Evolutionary conservation across 2,113 vertebrate species (phyloP), one percentile per base, ranked within the genome.

Genomic region (Eubucco bourcierii): DNA sequence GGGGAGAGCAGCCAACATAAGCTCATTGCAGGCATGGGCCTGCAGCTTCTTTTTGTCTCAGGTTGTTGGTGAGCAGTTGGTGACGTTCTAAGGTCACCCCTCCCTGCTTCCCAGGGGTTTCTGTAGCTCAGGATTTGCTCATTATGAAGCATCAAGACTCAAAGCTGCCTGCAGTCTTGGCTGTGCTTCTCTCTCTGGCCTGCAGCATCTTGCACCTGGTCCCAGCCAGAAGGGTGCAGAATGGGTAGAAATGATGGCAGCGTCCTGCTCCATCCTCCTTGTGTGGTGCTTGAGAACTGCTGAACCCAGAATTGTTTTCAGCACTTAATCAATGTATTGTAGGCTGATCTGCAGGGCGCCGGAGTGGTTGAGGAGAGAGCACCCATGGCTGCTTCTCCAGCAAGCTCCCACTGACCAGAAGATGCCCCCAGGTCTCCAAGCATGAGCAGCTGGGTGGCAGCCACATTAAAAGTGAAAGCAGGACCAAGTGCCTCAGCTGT

Each of bases 381-480:
- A 82, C 75, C 10, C 6, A 12, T 2, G 15, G 34, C n/a, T 6
- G 15, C 53, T 80, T 52, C 34, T 41, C 8, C 41, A 28, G 50
- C 6, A 56, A 46, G 47, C 46, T 55, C 27, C 29, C 24, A 9
- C 53, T 37, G 33, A 27, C 39, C 13, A 17, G 4, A 64, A 31
- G n/a, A 44, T 2, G 21, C 28, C 58, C 7, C 8, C 0, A 14
- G 56, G 16, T 28, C 31, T 79, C 31, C 31, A 31, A 81, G 13
- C 16, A 29, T 1, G 7, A 29, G 37, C 71, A 90, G 34, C 2
- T 78, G 0, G 41, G 19, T n/a, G 67, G 34, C 29, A 71, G 6
- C n/a, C 1, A 0, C 0, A 0, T 27, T n/a, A 28, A 65, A 61
- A 53, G 19, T 5, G 12, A 44, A 80, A 70, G 24, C 1, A 6